Percentiles rank a stretch among this genome's conserved stretches.
Conservation (phyloP, 1,140 invertebrate genomes). For the Heliothis subflexa region DNA sequence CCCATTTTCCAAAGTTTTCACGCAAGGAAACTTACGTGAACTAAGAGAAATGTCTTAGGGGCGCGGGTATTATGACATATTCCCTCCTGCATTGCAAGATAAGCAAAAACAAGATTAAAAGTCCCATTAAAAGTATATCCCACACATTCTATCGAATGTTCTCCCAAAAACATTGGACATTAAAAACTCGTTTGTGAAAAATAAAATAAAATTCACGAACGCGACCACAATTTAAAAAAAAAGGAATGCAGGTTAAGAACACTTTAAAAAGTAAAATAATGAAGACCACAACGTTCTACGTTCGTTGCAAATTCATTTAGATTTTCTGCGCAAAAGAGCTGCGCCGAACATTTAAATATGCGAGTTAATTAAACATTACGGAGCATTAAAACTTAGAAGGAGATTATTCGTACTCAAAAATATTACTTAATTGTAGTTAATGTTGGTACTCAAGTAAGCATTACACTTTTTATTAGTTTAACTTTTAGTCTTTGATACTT, state of each 20-base stretch:
- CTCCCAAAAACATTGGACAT: not conserved
- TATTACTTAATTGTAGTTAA: slow-evolving; percentile 15
- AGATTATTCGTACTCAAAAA: slow-evolving; percentile 12
- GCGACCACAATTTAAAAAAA: not conserved
- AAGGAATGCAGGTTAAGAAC: slow-evolving; percentile 6
- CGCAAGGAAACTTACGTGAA: not conserved
- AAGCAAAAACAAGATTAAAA: slow-evolving; percentile 33
- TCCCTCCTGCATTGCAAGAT: slow-evolving; percentile 12
- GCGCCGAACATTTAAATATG: slow-evolving; percentile 19
- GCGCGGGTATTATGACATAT: not conserved
- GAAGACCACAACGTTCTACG: not conserved
- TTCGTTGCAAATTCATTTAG: slow-evolving; percentile 30
- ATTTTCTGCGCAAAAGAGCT: slow-evolving; percentile 12
- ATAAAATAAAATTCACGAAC: slow-evolving; percentile 16
- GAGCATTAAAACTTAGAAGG: slow-evolving; percentile 16
- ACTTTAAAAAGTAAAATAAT: slow-evolving; percentile 24
- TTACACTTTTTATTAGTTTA: too few relatives aligned
- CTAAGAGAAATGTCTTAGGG: not conserved
- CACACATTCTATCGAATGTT: not conserved
- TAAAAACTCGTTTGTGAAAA: slow-evolving; percentile 33
- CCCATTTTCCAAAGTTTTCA: not conserved
- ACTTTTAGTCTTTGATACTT: not conserved
- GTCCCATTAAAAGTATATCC: not conserved
- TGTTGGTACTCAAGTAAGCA: not conserved
- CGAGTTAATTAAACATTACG: slow-evolving; percentile 19